These are phyloP conservation scores for Peromyscus attwateri DNA, from an alignment of 2,797 vertebrate species.

Conservation along the genomic window DNA sequence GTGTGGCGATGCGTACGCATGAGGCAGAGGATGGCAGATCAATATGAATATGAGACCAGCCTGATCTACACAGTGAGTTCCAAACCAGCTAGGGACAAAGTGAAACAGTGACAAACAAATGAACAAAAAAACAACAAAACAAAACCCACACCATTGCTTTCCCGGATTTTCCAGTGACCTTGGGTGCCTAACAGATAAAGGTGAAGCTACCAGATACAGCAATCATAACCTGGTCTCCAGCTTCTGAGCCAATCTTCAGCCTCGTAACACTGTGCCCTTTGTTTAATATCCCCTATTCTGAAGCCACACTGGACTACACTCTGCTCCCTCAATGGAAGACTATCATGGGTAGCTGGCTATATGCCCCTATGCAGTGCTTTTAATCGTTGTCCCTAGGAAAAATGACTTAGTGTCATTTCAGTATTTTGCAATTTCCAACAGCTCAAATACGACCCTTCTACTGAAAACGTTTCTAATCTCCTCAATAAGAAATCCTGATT, in stretches of 20 bases:
- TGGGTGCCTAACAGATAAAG: background rate
- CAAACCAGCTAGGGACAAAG: background rate
- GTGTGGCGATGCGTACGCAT: background rate
- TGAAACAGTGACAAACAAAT: background rate
- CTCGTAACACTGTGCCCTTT: background rate
- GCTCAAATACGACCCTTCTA: background rate
- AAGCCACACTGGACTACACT: background rate
- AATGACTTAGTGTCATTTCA: background rate
- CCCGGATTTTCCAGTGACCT: background rate
- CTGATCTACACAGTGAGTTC: background rate
- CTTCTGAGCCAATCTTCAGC: background rate
- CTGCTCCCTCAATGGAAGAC: background rate
- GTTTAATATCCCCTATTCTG: constrained; percentile 6
- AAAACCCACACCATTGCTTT: background rate
- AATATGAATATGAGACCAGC: background rate
- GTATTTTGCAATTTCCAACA: constrained; percentile 45
- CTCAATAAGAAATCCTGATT: constrained; percentile 36
- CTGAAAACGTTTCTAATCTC: background rate
- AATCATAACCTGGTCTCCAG: background rate
- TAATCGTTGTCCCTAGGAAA: constrained; percentile 15
- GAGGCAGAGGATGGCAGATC: background rate
- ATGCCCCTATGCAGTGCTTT: background rate
- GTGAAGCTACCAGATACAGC: background rate
- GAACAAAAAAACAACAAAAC: background rate
- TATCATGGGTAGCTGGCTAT: background rate